A percentile compares a stretch with the other conserved stretches of the same genome.
Conservation (phyloP, 2,797 vertebrate species). For the Protonibea diacanthus region DNA sequence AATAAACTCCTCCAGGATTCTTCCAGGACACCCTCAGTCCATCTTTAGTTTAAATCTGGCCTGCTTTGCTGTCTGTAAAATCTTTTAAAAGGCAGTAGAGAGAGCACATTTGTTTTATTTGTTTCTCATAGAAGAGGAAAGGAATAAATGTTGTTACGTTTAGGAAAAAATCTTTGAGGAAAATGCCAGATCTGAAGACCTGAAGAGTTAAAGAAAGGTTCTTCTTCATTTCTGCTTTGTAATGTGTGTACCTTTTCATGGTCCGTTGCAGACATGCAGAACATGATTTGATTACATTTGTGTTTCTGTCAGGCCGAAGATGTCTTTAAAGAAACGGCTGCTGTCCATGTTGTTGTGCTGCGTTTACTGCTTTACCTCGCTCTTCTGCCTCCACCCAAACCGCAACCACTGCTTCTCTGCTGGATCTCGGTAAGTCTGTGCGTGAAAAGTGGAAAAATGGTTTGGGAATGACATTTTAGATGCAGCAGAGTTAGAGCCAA, state of each 20-base stretch:
- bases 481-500: too few species aligned
- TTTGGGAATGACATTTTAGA: not conserved
- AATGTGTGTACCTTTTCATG: too few species aligned
- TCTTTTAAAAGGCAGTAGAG: too few species aligned
- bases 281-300: not conserved
- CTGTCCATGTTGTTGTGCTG: constrained; percentile 86
- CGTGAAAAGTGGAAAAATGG: not conserved
- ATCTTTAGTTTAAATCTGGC: not conserved
- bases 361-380: constrained; percentile 83
- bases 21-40: too few species aligned
- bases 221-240: too few species aligned
- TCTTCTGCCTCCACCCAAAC: constrained; percentile 84
- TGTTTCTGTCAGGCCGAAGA: constrained; percentile 68
- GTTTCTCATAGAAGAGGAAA: too few species aligned
- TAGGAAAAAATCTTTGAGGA: too few species aligned
- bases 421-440: constrained; percentile 78
- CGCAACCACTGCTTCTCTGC: constrained; percentile 78
- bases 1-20: too few species aligned
- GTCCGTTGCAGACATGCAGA: not conserved
- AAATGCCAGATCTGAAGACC: too few species aligned
- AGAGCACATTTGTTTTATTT: too few species aligned
- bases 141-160: too few species aligned
- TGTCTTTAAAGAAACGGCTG: constrained; percentile 83
- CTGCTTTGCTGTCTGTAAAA: not conserved
- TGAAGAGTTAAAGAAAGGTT: not conserved